Base-by-base conservation (phyloP, 2,888 invertebrate genomes). In the Synergus laeviventris region DNA sequence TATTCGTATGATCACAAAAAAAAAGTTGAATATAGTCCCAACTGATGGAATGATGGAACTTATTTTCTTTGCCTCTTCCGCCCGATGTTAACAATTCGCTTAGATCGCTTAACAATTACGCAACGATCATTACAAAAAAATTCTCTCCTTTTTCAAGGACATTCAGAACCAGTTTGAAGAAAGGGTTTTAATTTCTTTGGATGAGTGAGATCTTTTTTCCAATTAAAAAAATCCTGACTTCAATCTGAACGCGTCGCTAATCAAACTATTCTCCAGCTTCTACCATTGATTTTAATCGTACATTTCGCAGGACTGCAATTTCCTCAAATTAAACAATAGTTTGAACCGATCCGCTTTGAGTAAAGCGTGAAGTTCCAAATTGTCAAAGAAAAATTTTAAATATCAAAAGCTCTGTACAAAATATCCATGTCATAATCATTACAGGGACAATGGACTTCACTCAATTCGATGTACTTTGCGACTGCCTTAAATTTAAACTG, bases 381-480 rank as follows among this genome's bases (percentile, higher is more conserved):
- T 70, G 70, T 70, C 49, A 70, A 70, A 49, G 70, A 70, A 70
- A 70, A 70, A 45, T 70, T n/a, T 70, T n/a, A 70, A 70, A 70
- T 70, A 49, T 70, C 70, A 70, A 70, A 70, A 70, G 24, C 45
- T 70, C 70, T 70, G 70, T 70, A 70, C 70, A 70, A 70, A 70
- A 70, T 70, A 70, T 70, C 70, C 31, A 70, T 70, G 36, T 70
- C 31, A 70, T 70, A 70, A 70, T 70, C 31, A 70, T 49, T 49
- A 54, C 66, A 24, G 70, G n/a, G 49, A 70, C 70, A 70, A 70
- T 70, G 70, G 59, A 78, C 77, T 79, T 82, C 81, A 81, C 73
- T 54, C 49, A 64, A 76, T 84, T 77, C 76, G 66, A 79, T 82
- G 75, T 73, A 66, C 62, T 78, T 78, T 38, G 77, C 45, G 66